Conservation (phyloP, 37 sponge, comb jelly and placozoan species). For the Chondrilla cf. caribensis region DNA sequence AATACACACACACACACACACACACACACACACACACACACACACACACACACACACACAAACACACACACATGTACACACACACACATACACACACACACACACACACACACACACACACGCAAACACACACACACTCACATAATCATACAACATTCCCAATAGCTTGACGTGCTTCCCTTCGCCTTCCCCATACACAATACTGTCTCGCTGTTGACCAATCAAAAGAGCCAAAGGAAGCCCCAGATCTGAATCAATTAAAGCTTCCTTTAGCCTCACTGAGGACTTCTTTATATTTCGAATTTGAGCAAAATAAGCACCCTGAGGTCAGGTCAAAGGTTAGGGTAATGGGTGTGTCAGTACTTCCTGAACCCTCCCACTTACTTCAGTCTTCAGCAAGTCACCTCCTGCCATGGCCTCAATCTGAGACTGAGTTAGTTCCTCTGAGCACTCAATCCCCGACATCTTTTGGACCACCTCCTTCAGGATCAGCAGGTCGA, state of each 20-base stretch:
- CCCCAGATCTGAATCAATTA: constrained; percentile 81
- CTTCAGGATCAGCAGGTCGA: constrained; percentile 92
- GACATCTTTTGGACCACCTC: constrained; percentile 96
- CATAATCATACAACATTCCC: constrained; percentile 82
- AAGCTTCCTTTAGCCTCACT: constrained; percentile 85
- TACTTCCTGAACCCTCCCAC: not conserved
- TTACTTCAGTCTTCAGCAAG: constrained; percentile 89
- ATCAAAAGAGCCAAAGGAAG: constrained; percentile 89
- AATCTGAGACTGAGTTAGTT: constrained; percentile 81
- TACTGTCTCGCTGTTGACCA: constrained; percentile 91
- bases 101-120: not conserved
- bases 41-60: not conserved
- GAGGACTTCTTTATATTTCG: constrained; percentile 94
- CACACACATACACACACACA: not conserved
- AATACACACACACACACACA: not conserved
- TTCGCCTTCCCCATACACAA: constrained; percentile 68
- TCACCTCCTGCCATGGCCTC: constrained; percentile 94
- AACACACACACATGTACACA: constrained; percentile 16
- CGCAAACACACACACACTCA: constrained; percentile 15
- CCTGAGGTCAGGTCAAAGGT: constrained; percentile 46
- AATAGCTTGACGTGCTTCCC: constrained; percentile 89
- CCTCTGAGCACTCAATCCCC: constrained; percentile 91
- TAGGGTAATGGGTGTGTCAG: not conserved
- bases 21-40: not conserved
- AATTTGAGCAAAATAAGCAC: constrained; percentile 83